Base-by-base conservation (phyloP, 2,797 vertebrate species). In the Mormyrus hasselquistii region DNA sequence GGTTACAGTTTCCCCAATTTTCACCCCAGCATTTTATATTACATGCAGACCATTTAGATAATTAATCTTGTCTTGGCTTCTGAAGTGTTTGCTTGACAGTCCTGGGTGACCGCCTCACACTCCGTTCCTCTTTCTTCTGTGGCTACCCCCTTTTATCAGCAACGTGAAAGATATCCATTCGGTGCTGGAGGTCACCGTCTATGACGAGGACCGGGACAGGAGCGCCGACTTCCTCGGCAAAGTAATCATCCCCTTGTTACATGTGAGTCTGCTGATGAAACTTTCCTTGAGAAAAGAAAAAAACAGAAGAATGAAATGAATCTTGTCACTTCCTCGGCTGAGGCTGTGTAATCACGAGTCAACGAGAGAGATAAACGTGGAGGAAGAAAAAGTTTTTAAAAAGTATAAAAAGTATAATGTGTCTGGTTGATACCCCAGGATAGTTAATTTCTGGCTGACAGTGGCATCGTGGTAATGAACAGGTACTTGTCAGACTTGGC, bases 401-500 rank as follows among this genome's bases (percentile, higher is more conserved):
- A 92, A 90, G 90, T 89, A 90, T 95, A 95, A 95, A 95, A 96
- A 89, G 92, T 91, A 90, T 94, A 91, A 93, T 96, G 95, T 92
- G 94, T 96, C 95, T 94, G 95, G 95, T 95, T 97, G 97, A 99
- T 98, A 98, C 98, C 98, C 98, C 98, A 97, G 96, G 98, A 98
- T 98, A 97, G 97, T 98, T 99, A 97, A 99, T 99, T 98, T 98
- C 96, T 97, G 96, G 96, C 94, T 99, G 98, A 98, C 98, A 98
- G 98, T 94, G 95, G 95, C 96, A 96, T 96, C 94, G 96, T 97
- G 97, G 97, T 99, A 99, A 99, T 99, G 98, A 99, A 99, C 98
- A 99, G 98, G 98, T 99, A 99, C 98, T 99, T 99, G 98, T 99
- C 98, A 99, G 96, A 98, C 97, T 98, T 98, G 98, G 98, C 98